A percentile compares a stretch with the other conserved stretches of the same genome.
Conservation (phyloP, 2,888 invertebrate species). For the Crematogaster levior region DNA sequence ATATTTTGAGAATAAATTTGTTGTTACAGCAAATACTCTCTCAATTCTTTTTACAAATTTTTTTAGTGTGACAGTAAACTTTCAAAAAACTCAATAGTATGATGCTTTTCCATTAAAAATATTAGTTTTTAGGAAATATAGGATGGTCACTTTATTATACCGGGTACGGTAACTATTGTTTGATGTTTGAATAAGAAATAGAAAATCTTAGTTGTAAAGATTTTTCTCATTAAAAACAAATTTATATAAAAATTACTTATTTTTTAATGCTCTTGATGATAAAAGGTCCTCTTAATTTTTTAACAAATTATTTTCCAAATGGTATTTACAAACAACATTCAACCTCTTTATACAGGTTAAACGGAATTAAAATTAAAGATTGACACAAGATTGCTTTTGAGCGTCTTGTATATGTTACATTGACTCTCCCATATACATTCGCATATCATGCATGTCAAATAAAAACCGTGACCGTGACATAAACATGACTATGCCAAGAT, state of each 20-base stretch:
- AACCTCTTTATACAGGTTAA: background rate
- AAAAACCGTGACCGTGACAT: conserved; percentile 21
- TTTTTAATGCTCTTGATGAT: background rate
- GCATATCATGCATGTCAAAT: conserved; percentile 8
- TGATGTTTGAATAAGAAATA: background rate
- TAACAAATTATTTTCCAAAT: background rate
- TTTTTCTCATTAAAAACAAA: too few relatives aligned
- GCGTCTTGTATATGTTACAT: background rate
- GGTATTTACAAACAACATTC: background rate
- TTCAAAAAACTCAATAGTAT: too few relatives aligned
- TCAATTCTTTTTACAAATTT: too few relatives aligned
- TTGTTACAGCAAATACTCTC: too few relatives aligned
- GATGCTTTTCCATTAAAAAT: too few relatives aligned
- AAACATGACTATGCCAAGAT: background rate
- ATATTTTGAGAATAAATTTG: too few relatives aligned
- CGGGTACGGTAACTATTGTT: too few relatives aligned
- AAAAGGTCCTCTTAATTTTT: background rate
- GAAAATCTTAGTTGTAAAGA: background rate
- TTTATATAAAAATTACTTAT: background rate
- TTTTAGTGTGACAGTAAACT: too few relatives aligned
- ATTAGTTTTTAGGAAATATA: too few relatives aligned
- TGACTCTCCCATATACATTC: background rate
- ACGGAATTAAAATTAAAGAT: background rate
- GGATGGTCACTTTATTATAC: too few relatives aligned
- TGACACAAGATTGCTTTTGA: background rate